Evolutionary conservation across 2,888 invertebrate species (phyloP).

Genomic region (Cybosia mesomella): DNA sequence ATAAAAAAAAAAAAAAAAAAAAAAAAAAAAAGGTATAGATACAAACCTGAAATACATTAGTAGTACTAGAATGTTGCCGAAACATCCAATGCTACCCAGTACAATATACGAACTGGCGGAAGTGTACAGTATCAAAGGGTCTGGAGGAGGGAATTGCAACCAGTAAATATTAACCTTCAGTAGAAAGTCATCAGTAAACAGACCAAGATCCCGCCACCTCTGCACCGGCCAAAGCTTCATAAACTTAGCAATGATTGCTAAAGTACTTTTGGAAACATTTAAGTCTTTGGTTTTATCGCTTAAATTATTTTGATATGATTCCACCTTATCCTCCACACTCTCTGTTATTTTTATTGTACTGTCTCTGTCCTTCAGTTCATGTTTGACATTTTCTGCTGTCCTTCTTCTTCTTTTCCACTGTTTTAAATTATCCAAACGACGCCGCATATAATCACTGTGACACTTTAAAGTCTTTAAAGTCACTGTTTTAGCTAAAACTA

Average conservation of each 20-base stretch:
- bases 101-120: constrained; percentile 88
- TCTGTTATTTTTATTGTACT: constrained; percentile 37
- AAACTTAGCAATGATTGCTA: constrained; percentile 64
- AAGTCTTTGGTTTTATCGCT: constrained; percentile 25
- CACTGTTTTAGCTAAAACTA: constrained; percentile 32
- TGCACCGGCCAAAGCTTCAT: constrained; percentile 76
- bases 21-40: too few species aligned
- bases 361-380: constrained; percentile 26
- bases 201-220: constrained; percentile 83
- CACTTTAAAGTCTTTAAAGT: constrained; percentile 61
- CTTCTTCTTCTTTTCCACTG: constrained; percentile 80
- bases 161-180: constrained; percentile 89
- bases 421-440: constrained; percentile 67
- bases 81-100: constrained; percentile 88
- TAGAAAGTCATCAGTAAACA: constrained; percentile 87
- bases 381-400: constrained; percentile 42
- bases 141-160: constrained; percentile 89
- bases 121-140: constrained; percentile 84
- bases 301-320: constrained; percentile 34
- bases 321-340: constrained; percentile 34
- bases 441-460: constrained; percentile 66
- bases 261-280: constrained; percentile 30
- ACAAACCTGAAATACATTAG: constrained; percentile 91
- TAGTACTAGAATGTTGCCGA: constrained; percentile 90
- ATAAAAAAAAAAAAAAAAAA: too few species aligned